These are phyloP conservation scores for Podarcis muralis DNA, from an alignment of 2,113 vertebrate species.

Conservation along the genomic window DNA sequence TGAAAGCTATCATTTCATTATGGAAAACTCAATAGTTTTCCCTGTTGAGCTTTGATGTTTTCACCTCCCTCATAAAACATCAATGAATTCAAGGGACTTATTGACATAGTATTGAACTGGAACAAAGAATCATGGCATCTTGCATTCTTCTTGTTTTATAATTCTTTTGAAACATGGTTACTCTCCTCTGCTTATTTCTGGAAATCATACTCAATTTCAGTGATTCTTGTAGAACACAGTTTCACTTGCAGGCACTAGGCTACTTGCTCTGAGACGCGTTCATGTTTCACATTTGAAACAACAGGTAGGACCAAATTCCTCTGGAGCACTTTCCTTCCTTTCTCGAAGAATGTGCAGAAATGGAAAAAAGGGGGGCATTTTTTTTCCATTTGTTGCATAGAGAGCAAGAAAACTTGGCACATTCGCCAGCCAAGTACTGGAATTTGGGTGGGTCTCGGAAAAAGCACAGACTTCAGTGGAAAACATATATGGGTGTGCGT, in stretches of 20 bases:
- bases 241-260: background rate
- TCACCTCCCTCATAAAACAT: conserved; percentile 19
- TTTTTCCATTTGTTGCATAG: conserved; percentile 59
- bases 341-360: conserved; percentile 41
- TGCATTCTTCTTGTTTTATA: conserved; percentile 4
- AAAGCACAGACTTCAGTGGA: conserved; percentile 79
- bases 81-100: background rate
- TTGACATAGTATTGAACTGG: background rate
- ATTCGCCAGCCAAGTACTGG: conserved; percentile 61
- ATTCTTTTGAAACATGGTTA: conserved; percentile 6
- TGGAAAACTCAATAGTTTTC: background rate
- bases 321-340: conserved; percentile 3
- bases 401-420: conserved; percentile 70
- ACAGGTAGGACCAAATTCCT: conserved; percentile 47
- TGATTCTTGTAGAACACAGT: background rate
- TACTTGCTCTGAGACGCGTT: background rate
- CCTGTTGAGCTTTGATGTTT: conserved; percentile 10
- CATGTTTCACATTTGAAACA: conserved; percentile 30
- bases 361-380: conserved; percentile 39
- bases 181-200: background rate
- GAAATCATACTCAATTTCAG: background rate
- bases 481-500: conserved; percentile 70
- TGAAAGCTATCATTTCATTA: conserved; percentile 21
- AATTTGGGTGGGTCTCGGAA: conserved; percentile 81
- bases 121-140: background rate